Evolutionary conservation across 2,113 vertebrate species (phyloP), one percentile per base, ranked within the genome.

Genomic region (Chaetorhynchus papuensis): DNA sequence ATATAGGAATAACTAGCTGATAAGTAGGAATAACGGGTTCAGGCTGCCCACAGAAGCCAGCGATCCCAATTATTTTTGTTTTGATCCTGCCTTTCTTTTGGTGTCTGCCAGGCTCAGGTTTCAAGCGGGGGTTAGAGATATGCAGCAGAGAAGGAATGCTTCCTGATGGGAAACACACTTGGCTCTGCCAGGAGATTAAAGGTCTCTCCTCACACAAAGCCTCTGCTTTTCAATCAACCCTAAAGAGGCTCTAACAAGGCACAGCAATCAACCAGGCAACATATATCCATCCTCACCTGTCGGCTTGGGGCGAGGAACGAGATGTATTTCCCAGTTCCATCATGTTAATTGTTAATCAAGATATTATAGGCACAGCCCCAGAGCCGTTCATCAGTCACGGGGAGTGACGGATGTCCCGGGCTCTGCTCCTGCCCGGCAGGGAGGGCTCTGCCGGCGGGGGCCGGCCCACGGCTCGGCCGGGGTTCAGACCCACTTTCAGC

Each of bases 181-280:
- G 30, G 83, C 82, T 91, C 61, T 91, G 53, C 57, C 82, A 97
- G 87, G 77, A 93, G 83, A 97, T 96, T 65, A 94, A 93, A 94
- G 89, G 92, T 88, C 85, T 95, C 78, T 87, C 84, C 91, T 95
- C 84, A 47, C 31, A 90, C 83, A 94, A 87, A 96, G 94, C 90
- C 91, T 60, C n/a, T 91, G 87, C 92, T 91, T 96, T 93, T 93
- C 92, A 84, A 79, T 88, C 95, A 87, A 37, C 53, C 41, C 6
- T 87, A 88, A 93, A 91, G 59, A 87, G 93, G 79, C 77, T 90
- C 17, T 72, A 94, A 94, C 70, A 54, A 94, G 90, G 84, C 83
- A 83, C 63, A 84, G 93, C 83, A 83, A 95, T 92, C 91, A 94
- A 61, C 50, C 52, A 41, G 86, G 76, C 69, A 89, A 84, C 81